These are phyloP conservation scores for Ovis canadensis DNA, from an alignment of 2,113 vertebrate genomes.

Conservation along the genomic window DNA sequence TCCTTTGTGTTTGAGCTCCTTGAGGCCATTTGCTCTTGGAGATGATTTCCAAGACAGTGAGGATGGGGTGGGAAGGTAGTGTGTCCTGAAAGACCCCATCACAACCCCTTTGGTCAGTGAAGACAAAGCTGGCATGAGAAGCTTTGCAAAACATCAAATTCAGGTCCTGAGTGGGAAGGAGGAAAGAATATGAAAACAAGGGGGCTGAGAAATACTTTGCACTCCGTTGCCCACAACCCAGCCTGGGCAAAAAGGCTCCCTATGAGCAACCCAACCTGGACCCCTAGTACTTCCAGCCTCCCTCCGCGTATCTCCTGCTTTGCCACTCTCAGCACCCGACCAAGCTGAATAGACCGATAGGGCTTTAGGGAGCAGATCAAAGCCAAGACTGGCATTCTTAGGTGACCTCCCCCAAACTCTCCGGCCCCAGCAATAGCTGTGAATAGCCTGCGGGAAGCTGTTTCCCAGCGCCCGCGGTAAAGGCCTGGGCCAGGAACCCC, in stretches of 20 bases:
- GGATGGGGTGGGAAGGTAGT: background rate
- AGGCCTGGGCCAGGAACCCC: background rate
- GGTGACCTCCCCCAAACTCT: background rate
- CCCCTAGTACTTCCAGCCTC: background rate
- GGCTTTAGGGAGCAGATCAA: background rate
- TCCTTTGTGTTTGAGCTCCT: slow-evolving; percentile 60
- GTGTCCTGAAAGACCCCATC: background rate
- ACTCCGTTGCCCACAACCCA: background rate
- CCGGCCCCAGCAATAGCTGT: background rate
- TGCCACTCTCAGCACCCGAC: background rate
- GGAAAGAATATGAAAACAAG: background rate
- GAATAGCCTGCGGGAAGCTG: background rate
- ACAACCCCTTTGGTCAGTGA: background rate
- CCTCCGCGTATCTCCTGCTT: background rate
- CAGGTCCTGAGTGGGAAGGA: background rate
- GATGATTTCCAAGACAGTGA: background rate
- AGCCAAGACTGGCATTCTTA: background rate
- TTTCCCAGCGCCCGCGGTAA: background rate
- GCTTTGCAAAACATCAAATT: background rate
- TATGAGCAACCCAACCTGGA: background rate
- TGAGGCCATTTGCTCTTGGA: slow-evolving; percentile 20
- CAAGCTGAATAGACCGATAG: background rate
- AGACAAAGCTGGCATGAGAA: background rate
- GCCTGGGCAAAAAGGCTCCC: background rate
- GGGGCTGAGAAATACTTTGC: background rate